Percentiles rank a stretch among this genome's conserved stretches.
These are phyloP conservation scores for Pangasianodon gigas DNA, from an alignment of 2,113 vertebrate species.

Conservation along the genomic window DNA sequence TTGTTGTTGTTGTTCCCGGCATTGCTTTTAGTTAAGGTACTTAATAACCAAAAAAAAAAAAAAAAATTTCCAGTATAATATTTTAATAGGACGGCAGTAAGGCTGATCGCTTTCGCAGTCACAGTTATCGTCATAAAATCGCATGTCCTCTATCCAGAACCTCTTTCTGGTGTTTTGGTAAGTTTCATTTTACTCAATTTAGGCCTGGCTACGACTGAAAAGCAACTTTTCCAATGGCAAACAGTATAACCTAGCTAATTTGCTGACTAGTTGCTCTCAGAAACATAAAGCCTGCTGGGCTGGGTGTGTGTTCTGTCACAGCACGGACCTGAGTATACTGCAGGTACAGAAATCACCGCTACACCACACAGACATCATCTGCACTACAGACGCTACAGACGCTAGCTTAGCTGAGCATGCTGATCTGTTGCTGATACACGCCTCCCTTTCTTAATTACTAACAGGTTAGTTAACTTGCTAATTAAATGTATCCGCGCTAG, in stretches of 20 bases:
- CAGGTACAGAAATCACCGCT: too few relatives aligned
- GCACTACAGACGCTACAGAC: too few relatives aligned
- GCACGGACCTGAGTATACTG: too few relatives aligned
- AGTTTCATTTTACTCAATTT: constrained; percentile 51
- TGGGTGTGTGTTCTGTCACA: too few relatives aligned
- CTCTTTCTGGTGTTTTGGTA: constrained; percentile 84
- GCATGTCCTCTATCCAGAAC: constrained; percentile 93
- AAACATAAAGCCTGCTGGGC: too few relatives aligned
- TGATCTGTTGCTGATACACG: too few relatives aligned
- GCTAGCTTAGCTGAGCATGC: too few relatives aligned
- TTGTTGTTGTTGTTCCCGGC: background rate
- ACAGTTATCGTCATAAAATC: constrained; percentile 78
- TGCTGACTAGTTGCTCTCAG: background rate
- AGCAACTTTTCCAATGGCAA: background rate
- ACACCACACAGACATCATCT: too few relatives aligned
- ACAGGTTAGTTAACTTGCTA: too few relatives aligned
- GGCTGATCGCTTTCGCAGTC: constrained; percentile 67
- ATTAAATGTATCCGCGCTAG: too few relatives aligned
- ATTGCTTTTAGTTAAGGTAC: background rate
- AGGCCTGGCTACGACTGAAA: background rate
- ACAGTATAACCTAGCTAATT: background rate
- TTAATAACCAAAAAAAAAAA: background rate
- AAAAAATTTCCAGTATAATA: background rate
- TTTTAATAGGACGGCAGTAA: constrained; percentile 26
- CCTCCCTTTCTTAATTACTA: too few relatives aligned